A percentile compares a stretch with the other conserved stretches of the same genome.
phyloP scores from a whole-genome alignment of 37 sponge, comb jelly and placozoan species.

The Eunapius fragilis region DNA sequence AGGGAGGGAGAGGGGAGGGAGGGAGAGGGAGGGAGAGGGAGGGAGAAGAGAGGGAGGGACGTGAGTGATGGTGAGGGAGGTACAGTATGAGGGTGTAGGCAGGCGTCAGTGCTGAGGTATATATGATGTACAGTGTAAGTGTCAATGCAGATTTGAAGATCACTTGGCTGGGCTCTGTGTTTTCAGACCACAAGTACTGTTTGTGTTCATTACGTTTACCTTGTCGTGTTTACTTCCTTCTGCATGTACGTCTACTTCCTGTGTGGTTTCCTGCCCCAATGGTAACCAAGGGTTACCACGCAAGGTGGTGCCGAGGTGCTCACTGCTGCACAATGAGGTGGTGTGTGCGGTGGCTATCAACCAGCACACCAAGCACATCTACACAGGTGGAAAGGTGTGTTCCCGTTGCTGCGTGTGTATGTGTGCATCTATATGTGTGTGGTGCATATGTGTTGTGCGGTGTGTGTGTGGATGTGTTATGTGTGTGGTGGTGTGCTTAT shows the following conservation, averaged over 20 bases:
- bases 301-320: constrained; percentile 42
- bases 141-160: too few species aligned
- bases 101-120: too few species aligned
- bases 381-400: constrained; percentile 91
- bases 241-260: neutral
- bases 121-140: too few species aligned
- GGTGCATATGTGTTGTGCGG: too few species aligned
- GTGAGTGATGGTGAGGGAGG: too few species aligned
- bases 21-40: too few species aligned
- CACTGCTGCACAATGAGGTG: constrained; percentile 89
- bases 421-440: neutral
- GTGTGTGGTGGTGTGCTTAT: neutral
- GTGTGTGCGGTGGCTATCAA: constrained; percentile 96
- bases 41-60: too few species aligned
- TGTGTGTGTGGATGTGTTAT: neutral
- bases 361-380: constrained; percentile 80
- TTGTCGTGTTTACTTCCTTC: neutral
- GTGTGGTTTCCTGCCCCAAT: neutral
- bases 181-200: neutral
- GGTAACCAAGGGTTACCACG: constrained; percentile 56
- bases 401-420: neutral
- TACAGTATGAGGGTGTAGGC: too few species aligned
- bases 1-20: too few species aligned
- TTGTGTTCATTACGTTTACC: neutral
- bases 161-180: neutral